Conservation (phyloP, 2,113 vertebrate species). For the Anthoscopus minutus region DNA sequence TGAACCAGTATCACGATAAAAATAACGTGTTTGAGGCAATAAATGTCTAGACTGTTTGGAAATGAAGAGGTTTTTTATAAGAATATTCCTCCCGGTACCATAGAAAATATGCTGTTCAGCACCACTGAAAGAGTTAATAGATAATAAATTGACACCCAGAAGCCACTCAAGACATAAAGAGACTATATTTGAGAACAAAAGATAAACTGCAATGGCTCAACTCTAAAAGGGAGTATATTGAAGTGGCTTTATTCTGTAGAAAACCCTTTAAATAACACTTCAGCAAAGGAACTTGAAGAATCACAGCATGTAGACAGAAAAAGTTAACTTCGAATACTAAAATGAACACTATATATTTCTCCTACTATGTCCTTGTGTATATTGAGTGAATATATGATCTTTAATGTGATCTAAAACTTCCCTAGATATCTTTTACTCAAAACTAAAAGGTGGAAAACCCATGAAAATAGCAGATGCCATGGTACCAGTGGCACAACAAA, state of each 20-base stretch:
- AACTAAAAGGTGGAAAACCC: neutral
- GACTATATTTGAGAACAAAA: neutral
- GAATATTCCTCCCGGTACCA: neutral
- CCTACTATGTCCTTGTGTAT: neutral
- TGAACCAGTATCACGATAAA: neutral
- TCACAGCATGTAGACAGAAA: neutral
- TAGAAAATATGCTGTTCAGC: neutral
- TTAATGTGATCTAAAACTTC: neutral
- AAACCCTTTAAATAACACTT: neutral
- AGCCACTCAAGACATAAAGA: neutral
- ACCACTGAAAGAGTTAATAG: neutral
- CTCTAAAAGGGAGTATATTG: neutral
- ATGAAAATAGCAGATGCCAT: neutral
- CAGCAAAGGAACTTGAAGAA: neutral
- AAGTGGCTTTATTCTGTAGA: neutral
- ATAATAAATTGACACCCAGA: neutral
- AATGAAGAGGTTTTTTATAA: neutral
- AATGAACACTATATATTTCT: neutral
- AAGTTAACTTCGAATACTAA: neutral
- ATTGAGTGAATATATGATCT: neutral
- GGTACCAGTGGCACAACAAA: neutral
- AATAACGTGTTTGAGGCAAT: neutral
- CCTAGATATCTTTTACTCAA: neutral
- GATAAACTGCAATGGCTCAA: neutral
- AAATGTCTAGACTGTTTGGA: neutral